Evolutionary conservation across 2,888 invertebrate species (phyloP).

Genomic region (Adelphocoris suturalis): DNA sequence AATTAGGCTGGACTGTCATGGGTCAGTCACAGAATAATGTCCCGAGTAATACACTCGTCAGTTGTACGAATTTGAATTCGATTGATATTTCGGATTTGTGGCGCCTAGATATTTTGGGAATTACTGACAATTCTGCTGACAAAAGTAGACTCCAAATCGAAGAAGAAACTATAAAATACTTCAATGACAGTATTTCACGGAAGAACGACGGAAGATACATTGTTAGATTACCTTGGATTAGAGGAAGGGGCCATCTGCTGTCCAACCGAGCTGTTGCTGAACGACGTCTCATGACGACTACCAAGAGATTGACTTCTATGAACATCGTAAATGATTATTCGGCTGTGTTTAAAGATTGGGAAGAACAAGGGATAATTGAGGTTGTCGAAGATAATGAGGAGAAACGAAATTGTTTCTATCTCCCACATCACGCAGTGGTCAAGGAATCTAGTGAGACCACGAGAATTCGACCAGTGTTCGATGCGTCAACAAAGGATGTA

Average conservation of each 20-base stretch:
- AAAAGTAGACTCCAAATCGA: background rate
- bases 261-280: conserved; percentile 75
- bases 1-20: conserved; percentile 65
- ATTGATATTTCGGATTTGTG: conserved; percentile 48
- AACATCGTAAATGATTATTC: conserved; percentile 75
- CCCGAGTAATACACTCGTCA: background rate
- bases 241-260: conserved; percentile 76
- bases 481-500: conserved; percentile 72
- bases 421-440: conserved; percentile 73
- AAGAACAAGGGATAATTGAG: conserved; percentile 76
- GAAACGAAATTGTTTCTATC: conserved; percentile 51
- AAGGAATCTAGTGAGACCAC: conserved; percentile 73
- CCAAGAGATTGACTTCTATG: conserved; percentile 66
- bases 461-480: conserved; percentile 74
- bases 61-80: background rate
- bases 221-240: conserved; percentile 77
- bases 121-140: conserved; percentile 50
- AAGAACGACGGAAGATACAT: conserved; percentile 77
- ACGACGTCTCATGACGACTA: conserved; percentile 75
- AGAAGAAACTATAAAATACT: conserved; percentile 60
- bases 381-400: conserved; percentile 62
- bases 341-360: conserved; percentile 76
- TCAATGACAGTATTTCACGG: conserved; percentile 75
- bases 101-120: conserved; percentile 72
- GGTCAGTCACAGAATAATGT: background rate